These are phyloP conservation scores for Prunella himalayana DNA, from an alignment of 2,113 vertebrate genomes.

Conservation along the genomic window DNA sequence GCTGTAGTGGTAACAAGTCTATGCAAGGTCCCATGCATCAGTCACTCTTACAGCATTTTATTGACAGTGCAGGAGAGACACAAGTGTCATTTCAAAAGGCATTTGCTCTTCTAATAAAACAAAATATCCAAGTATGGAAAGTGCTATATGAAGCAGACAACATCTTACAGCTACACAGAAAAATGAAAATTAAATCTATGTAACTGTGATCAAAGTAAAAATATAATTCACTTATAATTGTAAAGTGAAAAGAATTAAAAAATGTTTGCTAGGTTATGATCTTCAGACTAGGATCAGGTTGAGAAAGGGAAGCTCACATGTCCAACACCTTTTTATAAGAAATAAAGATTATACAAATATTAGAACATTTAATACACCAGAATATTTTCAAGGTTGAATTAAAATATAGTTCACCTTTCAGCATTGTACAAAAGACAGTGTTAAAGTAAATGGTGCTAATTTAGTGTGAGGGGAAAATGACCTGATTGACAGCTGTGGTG, in stretches of 20 bases:
- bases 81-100: not conserved
- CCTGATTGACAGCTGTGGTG: conserved; percentile 45
- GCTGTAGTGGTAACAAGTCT: not conserved
- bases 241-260: not conserved
- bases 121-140: not conserved
- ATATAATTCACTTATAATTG: not conserved
- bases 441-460: conserved; percentile 50
- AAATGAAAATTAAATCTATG: not conserved
- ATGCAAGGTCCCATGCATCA: not conserved
- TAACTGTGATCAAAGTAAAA: not conserved
- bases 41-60: not conserved
- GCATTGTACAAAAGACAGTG: not conserved
- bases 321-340: not conserved
- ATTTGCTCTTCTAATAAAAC: not conserved
- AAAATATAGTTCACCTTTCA: conserved; percentile 1
- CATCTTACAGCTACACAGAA: not conserved
- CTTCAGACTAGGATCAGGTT: not conserved
- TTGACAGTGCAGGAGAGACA: not conserved
- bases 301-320: not conserved
- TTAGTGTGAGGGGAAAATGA: not conserved
- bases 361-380: not conserved
- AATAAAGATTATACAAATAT: not conserved
- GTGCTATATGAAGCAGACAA: not conserved
- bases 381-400: not conserved
- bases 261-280: not conserved